Percentiles rank a stretch among this genome's conserved stretches.
Evolutionary conservation across 2,113 vertebrate genomes (phyloP).

Genomic region (Brachionichthys hirsutus): DNA sequence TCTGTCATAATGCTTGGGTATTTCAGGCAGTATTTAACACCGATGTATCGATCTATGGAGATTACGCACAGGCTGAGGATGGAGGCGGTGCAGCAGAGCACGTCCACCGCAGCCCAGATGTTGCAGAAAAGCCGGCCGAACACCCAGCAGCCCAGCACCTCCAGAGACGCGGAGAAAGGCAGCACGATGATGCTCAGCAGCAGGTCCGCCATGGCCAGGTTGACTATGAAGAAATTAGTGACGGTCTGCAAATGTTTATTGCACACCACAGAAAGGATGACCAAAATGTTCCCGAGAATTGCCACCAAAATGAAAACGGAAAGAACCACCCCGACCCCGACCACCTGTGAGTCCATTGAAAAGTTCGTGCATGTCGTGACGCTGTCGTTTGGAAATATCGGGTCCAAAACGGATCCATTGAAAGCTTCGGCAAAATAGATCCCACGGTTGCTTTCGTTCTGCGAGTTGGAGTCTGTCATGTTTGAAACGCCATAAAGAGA

Average conservation of each 20-base stretch:
- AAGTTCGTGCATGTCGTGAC: conserved; percentile 75
- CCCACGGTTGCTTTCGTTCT: conserved; percentile 84
- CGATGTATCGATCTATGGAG: conserved; percentile 96
- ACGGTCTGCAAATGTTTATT: conserved; percentile 94
- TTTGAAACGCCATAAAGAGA: conserved; percentile 80
- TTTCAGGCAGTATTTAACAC: conserved; percentile 93
- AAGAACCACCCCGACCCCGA: conserved; percentile 88
- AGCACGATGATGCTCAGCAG: conserved; percentile 90
- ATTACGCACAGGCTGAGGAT: conserved; percentile 98
- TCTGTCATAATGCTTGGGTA: conserved; percentile 98
- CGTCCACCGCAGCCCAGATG: conserved; percentile 98
- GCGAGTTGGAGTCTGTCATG: conserved; percentile 87
- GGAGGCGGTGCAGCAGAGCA: conserved; percentile 96
- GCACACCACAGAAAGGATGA: conserved; percentile 94
- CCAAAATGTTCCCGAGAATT: conserved; percentile 94
- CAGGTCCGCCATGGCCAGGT: conserved; percentile 94
- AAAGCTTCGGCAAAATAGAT: conserved; percentile 72
- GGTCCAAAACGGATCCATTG: conserved; percentile 58
- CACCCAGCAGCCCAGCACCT: conserved; percentile 94
- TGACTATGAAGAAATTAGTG: conserved; percentile 98
- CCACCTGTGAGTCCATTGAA: conserved; percentile 80
- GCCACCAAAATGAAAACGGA: conserved; percentile 89
- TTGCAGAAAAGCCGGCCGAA: conserved; percentile 97
- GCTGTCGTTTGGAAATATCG: conserved; percentile 65
- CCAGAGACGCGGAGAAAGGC: conserved; percentile 94